A percentile compares a stretch with the other conserved stretches of the same genome.
Conservation (phyloP, 2,888 invertebrate species). For the Acronicta psi region DNA sequence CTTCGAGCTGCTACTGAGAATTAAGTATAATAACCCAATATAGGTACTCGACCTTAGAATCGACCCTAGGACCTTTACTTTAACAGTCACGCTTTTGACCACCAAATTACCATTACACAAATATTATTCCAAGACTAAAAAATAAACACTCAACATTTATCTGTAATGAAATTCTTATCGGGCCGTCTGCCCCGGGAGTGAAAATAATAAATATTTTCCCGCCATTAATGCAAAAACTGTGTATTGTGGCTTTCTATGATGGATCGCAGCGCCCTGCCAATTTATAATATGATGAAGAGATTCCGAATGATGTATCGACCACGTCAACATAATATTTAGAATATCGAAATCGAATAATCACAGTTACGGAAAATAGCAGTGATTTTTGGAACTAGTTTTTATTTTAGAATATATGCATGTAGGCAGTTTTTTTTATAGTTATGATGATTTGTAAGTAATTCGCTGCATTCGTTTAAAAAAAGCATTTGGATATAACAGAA, state of each 20-base stretch:
- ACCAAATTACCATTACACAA: too few species aligned
- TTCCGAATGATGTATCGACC: slow-evolving; percentile 74
- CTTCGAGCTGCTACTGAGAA: too few species aligned
- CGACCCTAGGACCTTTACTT: too few species aligned
- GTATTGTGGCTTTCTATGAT: slow-evolving; percentile 78
- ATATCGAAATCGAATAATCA: slow-evolving; percentile 34
- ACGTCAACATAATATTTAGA: slow-evolving; percentile 36
- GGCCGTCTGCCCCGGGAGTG: slow-evolving; percentile 52
- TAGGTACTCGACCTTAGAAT: too few species aligned
- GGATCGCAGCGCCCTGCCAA: slow-evolving; percentile 68
- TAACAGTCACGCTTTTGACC: too few species aligned
- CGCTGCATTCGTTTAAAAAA: too few species aligned
- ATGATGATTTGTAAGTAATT: too few species aligned
- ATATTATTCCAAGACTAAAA: background rate
- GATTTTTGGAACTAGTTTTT: slow-evolving; percentile 19
- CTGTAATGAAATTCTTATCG: slow-evolving; percentile 74
- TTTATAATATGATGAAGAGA: slow-evolving; percentile 70
- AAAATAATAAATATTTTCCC: slow-evolving; percentile 73
- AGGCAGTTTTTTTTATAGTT: too few species aligned
- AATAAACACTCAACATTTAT: slow-evolving; percentile 42
- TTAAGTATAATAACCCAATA: too few species aligned
- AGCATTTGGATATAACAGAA: too few species aligned
- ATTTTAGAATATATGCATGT: too few species aligned
- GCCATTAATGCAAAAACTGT: slow-evolving; percentile 79
- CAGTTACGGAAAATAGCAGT: slow-evolving; percentile 18